phyloP scores from a whole-genome alignment of 2,797 vertebrate genomes.

The Valencia hispanica region DNA sequence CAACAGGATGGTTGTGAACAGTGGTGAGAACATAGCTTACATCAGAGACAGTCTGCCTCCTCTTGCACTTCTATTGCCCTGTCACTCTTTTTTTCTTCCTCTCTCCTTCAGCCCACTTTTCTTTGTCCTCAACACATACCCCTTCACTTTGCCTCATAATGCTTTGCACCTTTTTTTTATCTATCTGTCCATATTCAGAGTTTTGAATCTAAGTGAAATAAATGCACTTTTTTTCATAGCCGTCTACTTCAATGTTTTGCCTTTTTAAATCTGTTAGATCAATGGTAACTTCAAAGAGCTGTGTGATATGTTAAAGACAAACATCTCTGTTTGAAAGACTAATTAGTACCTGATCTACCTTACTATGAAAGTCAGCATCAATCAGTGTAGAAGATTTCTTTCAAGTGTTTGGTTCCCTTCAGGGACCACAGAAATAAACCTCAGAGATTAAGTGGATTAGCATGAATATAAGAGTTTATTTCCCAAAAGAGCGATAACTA shows the following conservation, averaged over 20 bases:
- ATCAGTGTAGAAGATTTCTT: not conserved
- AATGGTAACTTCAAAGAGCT: constrained; percentile 8
- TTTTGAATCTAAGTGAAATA: not conserved
- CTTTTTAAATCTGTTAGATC: not conserved
- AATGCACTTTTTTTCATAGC: not conserved
- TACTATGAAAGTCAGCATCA: not conserved
- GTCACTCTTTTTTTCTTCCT: constrained; percentile 54
- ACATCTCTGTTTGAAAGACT: constrained; percentile 9
- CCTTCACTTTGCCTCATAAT: not conserved
- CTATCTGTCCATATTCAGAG: not conserved
- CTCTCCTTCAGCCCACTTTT: constrained; percentile 16
- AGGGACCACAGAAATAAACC: not conserved
- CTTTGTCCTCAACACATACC: constrained; percentile 26
- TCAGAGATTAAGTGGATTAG: not conserved
- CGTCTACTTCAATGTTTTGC: not conserved
- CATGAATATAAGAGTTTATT: not conserved
- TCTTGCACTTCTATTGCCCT: constrained; percentile 58
- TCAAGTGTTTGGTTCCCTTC: not conserved
- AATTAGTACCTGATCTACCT: constrained; percentile 7
- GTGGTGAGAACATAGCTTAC: constrained; percentile 67
- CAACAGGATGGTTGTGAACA: constrained; percentile 70
- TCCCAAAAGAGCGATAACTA: not conserved
- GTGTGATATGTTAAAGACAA: not conserved
- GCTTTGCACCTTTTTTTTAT: not conserved
- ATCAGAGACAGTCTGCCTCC: constrained; percentile 68